phyloP scores from a whole-genome alignment of 2,797 vertebrate species.

The Pseudotriccus pelzelni region DNA sequence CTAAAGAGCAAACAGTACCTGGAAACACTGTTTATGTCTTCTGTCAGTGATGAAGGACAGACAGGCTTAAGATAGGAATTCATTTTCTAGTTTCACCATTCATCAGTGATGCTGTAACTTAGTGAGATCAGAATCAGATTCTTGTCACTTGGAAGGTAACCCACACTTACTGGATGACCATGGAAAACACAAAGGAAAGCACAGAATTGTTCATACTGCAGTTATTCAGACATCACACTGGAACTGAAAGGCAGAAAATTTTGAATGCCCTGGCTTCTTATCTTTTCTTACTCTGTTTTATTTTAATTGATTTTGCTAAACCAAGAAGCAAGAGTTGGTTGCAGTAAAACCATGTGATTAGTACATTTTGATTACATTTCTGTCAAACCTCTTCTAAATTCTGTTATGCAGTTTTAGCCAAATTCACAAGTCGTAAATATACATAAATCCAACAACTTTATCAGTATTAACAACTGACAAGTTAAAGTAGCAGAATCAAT shows the following conservation, averaged over 20 bases:
- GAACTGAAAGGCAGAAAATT: background rate
- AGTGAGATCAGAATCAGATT: background rate
- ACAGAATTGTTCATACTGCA: background rate
- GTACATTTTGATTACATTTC: background rate
- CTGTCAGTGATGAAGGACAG: background rate
- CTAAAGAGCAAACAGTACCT: background rate
- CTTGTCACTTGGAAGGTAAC: background rate
- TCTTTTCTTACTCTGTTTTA: background rate
- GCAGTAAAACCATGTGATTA: background rate
- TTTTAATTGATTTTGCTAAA: background rate
- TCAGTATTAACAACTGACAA: background rate
- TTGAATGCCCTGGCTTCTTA: background rate
- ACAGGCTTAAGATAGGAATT: background rate
- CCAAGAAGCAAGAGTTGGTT: conserved; percentile 34
- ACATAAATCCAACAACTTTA: background rate
- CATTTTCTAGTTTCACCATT: background rate
- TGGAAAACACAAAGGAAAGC: background rate
- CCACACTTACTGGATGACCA: background rate
- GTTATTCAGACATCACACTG: background rate
- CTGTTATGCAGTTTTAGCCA: background rate
- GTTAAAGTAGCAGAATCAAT: background rate
- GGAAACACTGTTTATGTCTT: background rate
- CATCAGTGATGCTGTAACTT: background rate
- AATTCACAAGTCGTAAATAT: background rate
- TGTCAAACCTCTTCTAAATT: background rate